Evolutionary conservation across 2,113 vertebrate species (phyloP).

Genomic region (Caloenas nicobarica): DNA sequence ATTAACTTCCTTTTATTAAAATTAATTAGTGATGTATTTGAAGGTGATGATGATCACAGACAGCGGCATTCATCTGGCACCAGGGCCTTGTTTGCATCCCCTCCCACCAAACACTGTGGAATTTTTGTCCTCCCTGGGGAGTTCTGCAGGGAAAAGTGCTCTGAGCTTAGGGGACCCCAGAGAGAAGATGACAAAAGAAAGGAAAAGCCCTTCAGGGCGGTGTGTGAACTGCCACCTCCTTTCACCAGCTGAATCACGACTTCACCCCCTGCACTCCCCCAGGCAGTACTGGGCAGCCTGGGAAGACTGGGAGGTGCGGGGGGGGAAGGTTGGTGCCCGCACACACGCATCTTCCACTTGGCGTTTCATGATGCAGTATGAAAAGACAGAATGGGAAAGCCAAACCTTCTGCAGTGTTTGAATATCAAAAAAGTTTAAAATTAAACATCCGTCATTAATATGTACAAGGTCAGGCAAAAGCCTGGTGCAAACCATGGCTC

Average conservation of each 20-base stretch:
- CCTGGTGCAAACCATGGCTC: background rate
- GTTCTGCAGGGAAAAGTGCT: background rate
- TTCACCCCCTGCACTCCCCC: background rate
- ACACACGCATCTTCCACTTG: background rate
- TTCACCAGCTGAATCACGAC: background rate
- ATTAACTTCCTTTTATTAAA: background rate
- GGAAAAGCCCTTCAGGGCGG: background rate
- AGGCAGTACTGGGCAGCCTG: background rate
- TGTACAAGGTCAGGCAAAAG: background rate
- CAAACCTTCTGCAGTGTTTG: background rate
- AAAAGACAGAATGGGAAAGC: background rate
- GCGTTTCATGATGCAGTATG: background rate
- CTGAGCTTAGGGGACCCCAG: background rate
- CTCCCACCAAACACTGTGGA: background rate
- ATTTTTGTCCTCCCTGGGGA: background rate
- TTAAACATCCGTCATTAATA: background rate
- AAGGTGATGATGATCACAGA: background rate
- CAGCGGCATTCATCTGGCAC: background rate
- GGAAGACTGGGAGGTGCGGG: accelerated
- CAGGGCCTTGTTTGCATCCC: background rate
- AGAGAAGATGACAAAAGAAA: background rate
- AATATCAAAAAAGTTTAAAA: background rate
- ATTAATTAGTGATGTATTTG: background rate
- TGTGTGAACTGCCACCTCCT: background rate
- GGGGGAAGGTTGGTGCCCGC: background rate